Percentiles rank a stretch among this genome's conserved stretches.
These are phyloP conservation scores for Athetis lepigone DNA, from an alignment of 2,888 invertebrate species.

Conservation along the genomic window DNA sequence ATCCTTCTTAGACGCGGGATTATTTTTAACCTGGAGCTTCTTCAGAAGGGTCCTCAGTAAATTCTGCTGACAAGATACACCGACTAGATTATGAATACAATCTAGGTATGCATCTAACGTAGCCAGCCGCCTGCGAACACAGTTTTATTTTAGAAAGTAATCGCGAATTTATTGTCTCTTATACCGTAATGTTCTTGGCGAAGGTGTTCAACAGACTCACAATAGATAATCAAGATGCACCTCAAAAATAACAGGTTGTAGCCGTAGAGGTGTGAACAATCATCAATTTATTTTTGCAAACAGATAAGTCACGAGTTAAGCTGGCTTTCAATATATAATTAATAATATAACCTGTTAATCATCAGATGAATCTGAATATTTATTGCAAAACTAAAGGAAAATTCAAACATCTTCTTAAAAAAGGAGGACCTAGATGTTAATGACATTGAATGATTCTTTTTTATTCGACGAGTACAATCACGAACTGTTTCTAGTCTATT, in stretches of 20 bases:
- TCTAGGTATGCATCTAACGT: slow-evolving; percentile 65
- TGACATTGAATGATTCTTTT: no score
- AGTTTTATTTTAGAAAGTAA: slow-evolving; percentile 71
- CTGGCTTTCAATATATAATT: slow-evolving; percentile 24
- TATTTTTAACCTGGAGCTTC: slow-evolving; percentile 80
- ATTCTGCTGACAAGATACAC: slow-evolving; percentile 72
- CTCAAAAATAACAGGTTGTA: slow-evolving; percentile 42
- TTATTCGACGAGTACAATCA: no score
- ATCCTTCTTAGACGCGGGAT: slow-evolving; percentile 73
- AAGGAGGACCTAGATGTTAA: no score
- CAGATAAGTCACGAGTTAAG: slow-evolving; percentile 27
- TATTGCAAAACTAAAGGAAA: slow-evolving; percentile 23
- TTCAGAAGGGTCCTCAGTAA: slow-evolving; percentile 71
- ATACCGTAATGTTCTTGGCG: slow-evolving; percentile 39
- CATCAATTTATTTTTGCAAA: slow-evolving; percentile 59
- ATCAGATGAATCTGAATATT: slow-evolving; percentile 38
- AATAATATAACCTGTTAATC: slow-evolving; percentile 29
- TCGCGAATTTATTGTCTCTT: slow-evolving; percentile 55
- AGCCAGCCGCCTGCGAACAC: slow-evolving; percentile 45
- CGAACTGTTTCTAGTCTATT: no score
- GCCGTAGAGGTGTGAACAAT: slow-evolving; percentile 46
- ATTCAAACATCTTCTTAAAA: no score
- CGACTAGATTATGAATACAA: slow-evolving; percentile 68
- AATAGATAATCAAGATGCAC: slow-evolving; percentile 53
- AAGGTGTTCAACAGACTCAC: slow-evolving; percentile 42